Percentiles rank a stretch among this genome's conserved stretches.
Evolutionary conservation across 2,113 vertebrate genomes (phyloP).

Genomic region (Bubo blakistoni): DNA sequence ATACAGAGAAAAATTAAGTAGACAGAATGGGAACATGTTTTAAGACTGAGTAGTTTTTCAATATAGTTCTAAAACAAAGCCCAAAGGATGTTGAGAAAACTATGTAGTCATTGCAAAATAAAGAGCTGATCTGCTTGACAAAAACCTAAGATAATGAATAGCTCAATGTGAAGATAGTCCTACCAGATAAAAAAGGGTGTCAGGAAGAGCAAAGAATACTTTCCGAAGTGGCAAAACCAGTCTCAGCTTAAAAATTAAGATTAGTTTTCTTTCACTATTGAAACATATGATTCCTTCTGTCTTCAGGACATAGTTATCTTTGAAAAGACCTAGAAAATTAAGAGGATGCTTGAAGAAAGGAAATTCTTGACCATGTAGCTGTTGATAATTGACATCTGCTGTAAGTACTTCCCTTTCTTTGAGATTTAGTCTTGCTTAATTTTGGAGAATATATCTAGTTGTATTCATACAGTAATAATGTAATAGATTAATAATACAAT

Average conservation of each 20-base stretch:
- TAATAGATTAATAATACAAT: background rate
- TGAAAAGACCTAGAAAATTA: background rate
- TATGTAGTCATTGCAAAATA: background rate
- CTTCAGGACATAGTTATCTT: background rate
- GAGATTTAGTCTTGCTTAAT: background rate
- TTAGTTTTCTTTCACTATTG: background rate
- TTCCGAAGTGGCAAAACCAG: background rate
- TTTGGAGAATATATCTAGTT: background rate
- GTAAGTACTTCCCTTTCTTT: background rate
- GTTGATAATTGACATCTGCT: background rate
- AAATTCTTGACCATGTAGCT: background rate
- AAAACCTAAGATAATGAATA: background rate
- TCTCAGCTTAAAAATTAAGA: background rate
- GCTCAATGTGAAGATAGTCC: background rate
- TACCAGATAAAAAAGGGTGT: background rate
- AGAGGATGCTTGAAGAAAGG: background rate
- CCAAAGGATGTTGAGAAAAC: background rate
- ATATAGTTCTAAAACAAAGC: background rate
- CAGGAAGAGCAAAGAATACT: background rate
- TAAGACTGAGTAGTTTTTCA: background rate
- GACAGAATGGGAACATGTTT: background rate
- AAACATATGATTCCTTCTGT: background rate
- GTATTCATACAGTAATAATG: background rate
- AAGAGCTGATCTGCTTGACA: background rate
- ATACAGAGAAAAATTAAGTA: background rate